phyloP scores from a whole-genome alignment of 2,797 vertebrate genomes.

The Bryconaethiops microstoma region DNA sequence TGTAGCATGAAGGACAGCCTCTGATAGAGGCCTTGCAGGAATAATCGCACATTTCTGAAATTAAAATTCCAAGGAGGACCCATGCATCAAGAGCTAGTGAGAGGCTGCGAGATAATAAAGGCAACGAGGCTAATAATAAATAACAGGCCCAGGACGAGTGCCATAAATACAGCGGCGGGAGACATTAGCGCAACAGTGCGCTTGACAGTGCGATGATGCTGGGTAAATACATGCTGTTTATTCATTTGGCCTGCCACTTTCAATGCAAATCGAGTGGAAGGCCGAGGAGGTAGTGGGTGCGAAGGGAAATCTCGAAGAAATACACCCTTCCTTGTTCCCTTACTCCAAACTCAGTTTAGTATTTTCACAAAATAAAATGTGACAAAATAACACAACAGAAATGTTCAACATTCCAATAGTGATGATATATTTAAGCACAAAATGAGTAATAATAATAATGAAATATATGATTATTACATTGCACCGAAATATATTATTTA shows the following conservation, averaged over 20 bases:
- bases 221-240: conserved; percentile 91
- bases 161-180: conserved; percentile 85
- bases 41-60: conserved; percentile 87
- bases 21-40: conserved; percentile 88
- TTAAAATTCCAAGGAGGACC: conserved; percentile 86
- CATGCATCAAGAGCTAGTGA: conserved; percentile 71
- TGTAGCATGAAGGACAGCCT: conserved; percentile 92
- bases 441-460: too few species aligned
- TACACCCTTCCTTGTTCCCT: conserved; percentile 20
- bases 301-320: conserved; percentile 37
- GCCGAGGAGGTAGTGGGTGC: neutral
- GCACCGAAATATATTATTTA: too few species aligned
- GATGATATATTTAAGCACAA: too few species aligned
- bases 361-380: too few species aligned
- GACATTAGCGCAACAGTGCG: conserved; percentile 82
- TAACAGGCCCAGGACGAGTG: conserved; percentile 88
- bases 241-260: conserved; percentile 76
- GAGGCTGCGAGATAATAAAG: conserved; percentile 84
- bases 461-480: too few species aligned
- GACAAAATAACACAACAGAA: too few species aligned
- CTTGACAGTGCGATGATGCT: conserved; percentile 88
- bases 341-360: too few species aligned
- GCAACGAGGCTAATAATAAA: conserved; percentile 87
- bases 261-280: conserved; percentile 58
- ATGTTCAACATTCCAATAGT: too few species aligned